Evolutionary conservation across 2,888 invertebrate genomes (phyloP).

Genomic region (Flexamia atlantica): DNA sequence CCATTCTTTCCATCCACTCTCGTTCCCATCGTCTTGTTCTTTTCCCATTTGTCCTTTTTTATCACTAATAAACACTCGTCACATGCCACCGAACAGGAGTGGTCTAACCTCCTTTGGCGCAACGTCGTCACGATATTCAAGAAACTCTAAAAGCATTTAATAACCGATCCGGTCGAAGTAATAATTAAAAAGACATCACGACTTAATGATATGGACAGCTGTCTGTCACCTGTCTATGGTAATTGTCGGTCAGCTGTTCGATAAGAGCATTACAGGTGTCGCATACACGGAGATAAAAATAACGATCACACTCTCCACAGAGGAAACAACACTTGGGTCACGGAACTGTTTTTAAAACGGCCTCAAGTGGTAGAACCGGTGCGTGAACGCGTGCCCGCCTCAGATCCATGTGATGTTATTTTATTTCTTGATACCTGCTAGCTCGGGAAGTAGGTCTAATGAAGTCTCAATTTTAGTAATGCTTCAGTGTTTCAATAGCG

Average conservation of each 20-base stretch:
- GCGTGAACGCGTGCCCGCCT: background rate
- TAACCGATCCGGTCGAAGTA: slow-evolving; percentile 10
- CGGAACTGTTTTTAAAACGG: slow-evolving; percentile 40
- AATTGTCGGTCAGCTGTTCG: slow-evolving; percentile 2
- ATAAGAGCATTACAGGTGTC: slow-evolving; percentile 23
- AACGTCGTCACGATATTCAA: background rate
- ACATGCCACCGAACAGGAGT: background rate
- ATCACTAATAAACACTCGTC: background rate
- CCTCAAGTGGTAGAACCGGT: background rate
- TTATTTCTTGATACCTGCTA: too few relatives aligned
- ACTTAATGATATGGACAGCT: background rate
- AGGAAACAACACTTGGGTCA: background rate
- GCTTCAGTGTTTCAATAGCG: too few relatives aligned
- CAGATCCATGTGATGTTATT: too few relatives aligned
- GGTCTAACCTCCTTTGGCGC: background rate
- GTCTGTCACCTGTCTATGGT: slow-evolving; percentile 39
- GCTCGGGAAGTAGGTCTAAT: too few relatives aligned
- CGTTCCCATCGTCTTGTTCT: background rate
- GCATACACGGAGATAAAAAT: slow-evolving; percentile 30
- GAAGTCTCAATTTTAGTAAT: too few relatives aligned
- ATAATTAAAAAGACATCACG: slow-evolving; percentile 36
- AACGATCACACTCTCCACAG: slow-evolving; percentile 23
- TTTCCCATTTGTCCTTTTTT: background rate
- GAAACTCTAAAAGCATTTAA: slow-evolving; percentile 15
- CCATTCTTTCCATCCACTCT: background rate